A percentile compares a stretch with the other conserved stretches of the same genome.
Conservation (phyloP, 1,140 invertebrate species). For the Adelges cooleyi region DNA sequence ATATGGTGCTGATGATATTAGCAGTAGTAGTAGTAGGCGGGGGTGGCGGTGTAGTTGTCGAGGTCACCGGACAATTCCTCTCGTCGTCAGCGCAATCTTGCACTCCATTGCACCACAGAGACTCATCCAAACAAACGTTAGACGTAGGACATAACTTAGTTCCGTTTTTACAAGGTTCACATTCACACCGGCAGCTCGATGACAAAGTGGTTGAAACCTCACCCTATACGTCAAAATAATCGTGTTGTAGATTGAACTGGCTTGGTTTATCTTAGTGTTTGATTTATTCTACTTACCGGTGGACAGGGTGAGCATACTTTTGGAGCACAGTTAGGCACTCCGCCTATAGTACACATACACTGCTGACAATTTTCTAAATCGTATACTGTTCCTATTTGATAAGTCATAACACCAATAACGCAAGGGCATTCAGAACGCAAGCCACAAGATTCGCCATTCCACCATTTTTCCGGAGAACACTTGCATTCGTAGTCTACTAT, state of each 20-base stretch:
- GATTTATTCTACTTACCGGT: slow-evolving; percentile 36
- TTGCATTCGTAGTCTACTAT: not conserved
- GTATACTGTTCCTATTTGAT: slow-evolving; percentile 53
- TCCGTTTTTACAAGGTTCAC: slow-evolving; percentile 53
- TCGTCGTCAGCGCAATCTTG: slow-evolving; percentile 78
- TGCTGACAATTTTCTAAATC: slow-evolving; percentile 58
- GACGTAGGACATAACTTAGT: slow-evolving; percentile 59
- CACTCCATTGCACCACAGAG: slow-evolving; percentile 68
- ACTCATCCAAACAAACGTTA: slow-evolving; percentile 57
- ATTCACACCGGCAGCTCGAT: slow-evolving; percentile 56
- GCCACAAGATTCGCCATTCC: slow-evolving; percentile 62
- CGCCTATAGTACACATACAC: slow-evolving; percentile 63
- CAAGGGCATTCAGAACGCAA: slow-evolving; percentile 59
- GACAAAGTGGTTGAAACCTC: not conserved
- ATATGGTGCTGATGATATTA: slow-evolving; percentile 32
- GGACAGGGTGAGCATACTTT: slow-evolving; percentile 55
- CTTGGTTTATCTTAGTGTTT: too few species aligned
- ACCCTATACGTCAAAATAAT: not conserved
- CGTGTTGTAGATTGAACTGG: too few species aligned
- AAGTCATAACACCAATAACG: slow-evolving; percentile 50
- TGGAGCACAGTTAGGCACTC: slow-evolving; percentile 50
- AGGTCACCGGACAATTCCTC: slow-evolving; percentile 46
- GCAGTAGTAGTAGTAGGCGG: slow-evolving; percentile 30
- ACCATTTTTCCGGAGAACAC: slow-evolving; percentile 39
- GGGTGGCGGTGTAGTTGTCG: not conserved